A percentile compares a stretch with the other conserved stretches of the same genome.
Conservation (phyloP, 2,797 vertebrate genomes). For the Neosilurus hyrtlii region DNA sequence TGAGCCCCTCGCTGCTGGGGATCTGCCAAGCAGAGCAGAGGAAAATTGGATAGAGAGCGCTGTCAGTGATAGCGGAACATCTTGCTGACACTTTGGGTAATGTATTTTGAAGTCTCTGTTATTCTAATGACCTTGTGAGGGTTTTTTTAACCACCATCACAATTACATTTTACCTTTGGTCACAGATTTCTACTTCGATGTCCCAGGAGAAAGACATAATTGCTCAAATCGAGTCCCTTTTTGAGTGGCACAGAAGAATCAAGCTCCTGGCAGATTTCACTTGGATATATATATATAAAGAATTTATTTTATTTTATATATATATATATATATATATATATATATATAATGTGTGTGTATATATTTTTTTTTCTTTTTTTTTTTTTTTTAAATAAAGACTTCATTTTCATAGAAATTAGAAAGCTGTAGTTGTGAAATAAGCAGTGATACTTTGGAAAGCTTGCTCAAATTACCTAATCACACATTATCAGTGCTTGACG, state of each 20-base stretch:
- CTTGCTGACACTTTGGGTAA: slow-evolving; percentile 55
- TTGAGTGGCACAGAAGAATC: slow-evolving; percentile 28
- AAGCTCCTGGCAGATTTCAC: slow-evolving; percentile 17
- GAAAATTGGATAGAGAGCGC: slow-evolving; percentile 46
- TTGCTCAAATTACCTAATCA: slow-evolving; percentile 67
- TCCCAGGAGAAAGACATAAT: slow-evolving; percentile 34
- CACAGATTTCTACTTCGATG: slow-evolving; percentile 57
- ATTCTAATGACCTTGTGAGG: slow-evolving; percentile 54
- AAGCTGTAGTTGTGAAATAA: slow-evolving; percentile 31
- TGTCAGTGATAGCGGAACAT: slow-evolving; percentile 53
- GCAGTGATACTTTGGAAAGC: slow-evolving; percentile 32
- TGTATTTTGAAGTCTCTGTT: slow-evolving; percentile 56
- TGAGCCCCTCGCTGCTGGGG: slow-evolving; percentile 35
- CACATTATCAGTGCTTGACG: slow-evolving; percentile 67
- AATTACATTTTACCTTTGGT: slow-evolving; percentile 71
- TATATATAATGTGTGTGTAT: no score
- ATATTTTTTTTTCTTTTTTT: neutral
- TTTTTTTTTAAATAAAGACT: neutral
- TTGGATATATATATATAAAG: no score
- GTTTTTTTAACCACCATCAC: slow-evolving; percentile 54
- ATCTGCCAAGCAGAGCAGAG: slow-evolving; percentile 35
- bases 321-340: no score
- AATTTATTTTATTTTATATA: no score
- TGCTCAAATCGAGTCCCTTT: slow-evolving; percentile 32
- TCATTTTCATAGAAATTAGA: slow-evolving; percentile 32